Evolutionary conservation across 2,113 vertebrate genomes (phyloP).

Genomic region (Thinocorus orbignyianus): DNA sequence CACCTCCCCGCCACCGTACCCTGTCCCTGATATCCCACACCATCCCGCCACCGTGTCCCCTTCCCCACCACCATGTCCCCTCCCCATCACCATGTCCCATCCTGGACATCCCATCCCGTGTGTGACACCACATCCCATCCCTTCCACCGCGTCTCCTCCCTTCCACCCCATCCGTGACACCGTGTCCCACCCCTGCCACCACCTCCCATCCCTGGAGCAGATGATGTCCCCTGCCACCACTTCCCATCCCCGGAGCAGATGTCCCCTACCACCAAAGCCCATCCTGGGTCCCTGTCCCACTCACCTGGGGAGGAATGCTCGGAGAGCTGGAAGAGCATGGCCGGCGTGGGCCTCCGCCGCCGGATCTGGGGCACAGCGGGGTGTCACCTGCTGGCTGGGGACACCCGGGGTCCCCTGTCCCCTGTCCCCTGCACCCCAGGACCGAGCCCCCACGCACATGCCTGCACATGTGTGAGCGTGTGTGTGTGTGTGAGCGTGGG

Average conservation of each 20-base stretch:
- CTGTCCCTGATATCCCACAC: not conserved
- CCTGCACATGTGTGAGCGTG: not conserved
- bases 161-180: not conserved
- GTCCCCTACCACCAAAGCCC: no score
- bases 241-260: no score
- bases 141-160: not conserved
- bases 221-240: no score
- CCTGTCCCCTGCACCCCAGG: not conserved
- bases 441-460: not conserved
- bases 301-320: slow-evolving; percentile 92
- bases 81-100: not conserved
- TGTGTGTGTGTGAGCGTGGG: not conserved
- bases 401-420: not conserved
- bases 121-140: not conserved
- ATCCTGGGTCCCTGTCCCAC: not conserved
- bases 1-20: no score
- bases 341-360: slow-evolving; percentile 90
- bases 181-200: not conserved
- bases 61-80: not conserved
- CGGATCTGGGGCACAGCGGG: slow-evolving; percentile 78
- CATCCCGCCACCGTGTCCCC: not conserved
- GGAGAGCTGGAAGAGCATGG: slow-evolving; percentile 89
- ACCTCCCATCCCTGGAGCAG: not conserved
- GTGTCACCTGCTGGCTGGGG: not conserved
- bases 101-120: no score